These are phyloP conservation scores for Cnemophilus loriae DNA, from an alignment of 2,113 vertebrate species.

Conservation along the genomic window DNA sequence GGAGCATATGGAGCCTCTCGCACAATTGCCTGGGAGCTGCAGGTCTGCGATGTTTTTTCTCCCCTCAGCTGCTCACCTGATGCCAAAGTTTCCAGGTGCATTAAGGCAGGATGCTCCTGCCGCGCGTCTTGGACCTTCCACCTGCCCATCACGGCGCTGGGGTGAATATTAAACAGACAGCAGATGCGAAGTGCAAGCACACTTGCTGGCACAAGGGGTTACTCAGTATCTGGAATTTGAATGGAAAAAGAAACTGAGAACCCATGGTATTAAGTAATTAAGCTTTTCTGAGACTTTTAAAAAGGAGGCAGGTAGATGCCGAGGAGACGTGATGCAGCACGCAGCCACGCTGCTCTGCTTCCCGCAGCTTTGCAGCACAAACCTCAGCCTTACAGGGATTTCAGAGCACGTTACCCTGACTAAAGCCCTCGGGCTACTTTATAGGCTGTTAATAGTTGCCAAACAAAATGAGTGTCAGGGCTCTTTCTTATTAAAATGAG, in stretches of 20 bases:
- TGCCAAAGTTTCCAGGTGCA: constrained; percentile 35
- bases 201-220: not conserved
- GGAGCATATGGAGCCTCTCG: constrained; percentile 28
- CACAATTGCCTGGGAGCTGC: not conserved
- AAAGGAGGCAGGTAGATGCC: not conserved
- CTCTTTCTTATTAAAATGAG: not conserved
- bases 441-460: not conserved
- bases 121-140: not conserved
- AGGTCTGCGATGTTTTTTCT: not conserved
- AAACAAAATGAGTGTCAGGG: not conserved
- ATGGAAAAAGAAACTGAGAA: not conserved
- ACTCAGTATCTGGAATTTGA: not conserved
- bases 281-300: not conserved
- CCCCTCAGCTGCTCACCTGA: not conserved
- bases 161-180: constrained; percentile 41
- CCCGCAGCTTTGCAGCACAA: not conserved
- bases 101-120: not conserved
- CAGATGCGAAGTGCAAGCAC: not conserved
- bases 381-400: not conserved
- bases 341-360: not conserved
- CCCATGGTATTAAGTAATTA: not conserved
- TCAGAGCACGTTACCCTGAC: not conserved
- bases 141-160: accelerated
- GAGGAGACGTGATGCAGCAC: not conserved
- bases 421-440: not conserved